Evolutionary conservation across 1,140 invertebrate species (phyloP).

Genomic region (Lordiphosa mommai): DNA sequence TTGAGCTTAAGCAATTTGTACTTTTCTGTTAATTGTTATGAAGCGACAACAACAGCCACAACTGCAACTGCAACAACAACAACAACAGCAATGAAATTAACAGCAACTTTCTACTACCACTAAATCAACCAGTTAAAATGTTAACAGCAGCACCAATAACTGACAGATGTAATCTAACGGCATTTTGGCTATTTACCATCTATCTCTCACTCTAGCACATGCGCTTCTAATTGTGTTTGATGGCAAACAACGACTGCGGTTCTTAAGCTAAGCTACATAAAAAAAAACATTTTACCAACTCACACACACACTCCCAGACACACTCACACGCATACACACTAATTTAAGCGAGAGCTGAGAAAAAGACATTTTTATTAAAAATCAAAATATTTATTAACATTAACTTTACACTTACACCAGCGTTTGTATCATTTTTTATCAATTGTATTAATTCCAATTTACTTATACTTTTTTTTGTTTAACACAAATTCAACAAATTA

Average conservation of each 20-base stretch:
- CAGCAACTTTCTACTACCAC: constrained; percentile 30
- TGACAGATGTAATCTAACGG: constrained; percentile 58
- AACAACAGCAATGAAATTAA: constrained; percentile 46
- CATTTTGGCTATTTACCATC: constrained; percentile 1
- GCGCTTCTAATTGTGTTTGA: constrained; percentile 33
- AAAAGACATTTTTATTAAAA: constrained; percentile 60
- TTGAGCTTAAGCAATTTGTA: constrained; percentile 61
- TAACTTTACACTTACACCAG: constrained; percentile 41
- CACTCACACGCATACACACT: constrained; percentile 13
- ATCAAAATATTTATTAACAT: constrained; percentile 64
- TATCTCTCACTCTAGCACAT: constrained; percentile 5
- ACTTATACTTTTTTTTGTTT: constrained; percentile 11
- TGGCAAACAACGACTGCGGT: constrained; percentile 48
- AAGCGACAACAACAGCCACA: constrained; percentile 34
- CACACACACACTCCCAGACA: constrained; percentile 15
- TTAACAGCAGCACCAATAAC: constrained; percentile 53
- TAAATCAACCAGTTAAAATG: constrained; percentile 15
- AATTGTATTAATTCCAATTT: constrained; percentile 40
- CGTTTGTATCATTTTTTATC: constrained; percentile 50
- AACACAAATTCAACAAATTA: constrained; percentile 7
- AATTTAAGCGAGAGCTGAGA: constrained; percentile 30
- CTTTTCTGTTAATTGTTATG: constrained; percentile 68
- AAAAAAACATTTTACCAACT: constrained; percentile 18
- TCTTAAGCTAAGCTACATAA: constrained; percentile 62
- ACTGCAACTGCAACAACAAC: constrained; percentile 39